Evolutionary conservation across 2,888 invertebrate species (phyloP).

Genomic region (Andrena haemorrhoa): DNA sequence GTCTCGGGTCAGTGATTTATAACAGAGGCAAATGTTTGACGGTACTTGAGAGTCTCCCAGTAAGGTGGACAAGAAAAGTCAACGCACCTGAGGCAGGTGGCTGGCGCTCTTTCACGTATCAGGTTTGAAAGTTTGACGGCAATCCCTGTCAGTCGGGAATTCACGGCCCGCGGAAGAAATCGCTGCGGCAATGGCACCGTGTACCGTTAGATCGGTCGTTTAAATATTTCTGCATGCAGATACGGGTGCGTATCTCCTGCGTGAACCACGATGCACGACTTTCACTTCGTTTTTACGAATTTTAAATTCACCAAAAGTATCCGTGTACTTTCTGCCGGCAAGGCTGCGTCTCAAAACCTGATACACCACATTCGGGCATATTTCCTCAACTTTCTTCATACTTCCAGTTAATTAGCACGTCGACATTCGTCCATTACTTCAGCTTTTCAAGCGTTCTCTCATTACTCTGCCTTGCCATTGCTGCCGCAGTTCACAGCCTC

Average conservation of each 20-base stretch:
- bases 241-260: conserved; percentile 15
- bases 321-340: not conserved
- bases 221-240: conserved; percentile 44
- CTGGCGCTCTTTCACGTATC: conserved; percentile 50
- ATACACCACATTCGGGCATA: no score
- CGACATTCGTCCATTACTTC: no score
- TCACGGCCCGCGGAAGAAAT: conserved; percentile 40
- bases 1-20: not conserved
- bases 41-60: conserved; percentile 27
- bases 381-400: no score
- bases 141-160: conserved; percentile 46
- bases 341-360: not conserved
- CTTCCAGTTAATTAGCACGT: no score
- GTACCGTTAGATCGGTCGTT: conserved; percentile 57
- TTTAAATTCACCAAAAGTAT: not conserved
- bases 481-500: not conserved
- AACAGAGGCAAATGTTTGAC: not conserved
- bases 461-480: not conserved
- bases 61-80: conserved; percentile 44
- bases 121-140: conserved; percentile 40
- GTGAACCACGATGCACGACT: conserved; percentile 1
- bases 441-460: not conserved
- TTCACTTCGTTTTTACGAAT: not conserved
- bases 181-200: conserved; percentile 31
- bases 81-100: conserved; percentile 48